phyloP scores from a whole-genome alignment of 2,113 vertebrate species.

The Empidonax alnorum region DNA sequence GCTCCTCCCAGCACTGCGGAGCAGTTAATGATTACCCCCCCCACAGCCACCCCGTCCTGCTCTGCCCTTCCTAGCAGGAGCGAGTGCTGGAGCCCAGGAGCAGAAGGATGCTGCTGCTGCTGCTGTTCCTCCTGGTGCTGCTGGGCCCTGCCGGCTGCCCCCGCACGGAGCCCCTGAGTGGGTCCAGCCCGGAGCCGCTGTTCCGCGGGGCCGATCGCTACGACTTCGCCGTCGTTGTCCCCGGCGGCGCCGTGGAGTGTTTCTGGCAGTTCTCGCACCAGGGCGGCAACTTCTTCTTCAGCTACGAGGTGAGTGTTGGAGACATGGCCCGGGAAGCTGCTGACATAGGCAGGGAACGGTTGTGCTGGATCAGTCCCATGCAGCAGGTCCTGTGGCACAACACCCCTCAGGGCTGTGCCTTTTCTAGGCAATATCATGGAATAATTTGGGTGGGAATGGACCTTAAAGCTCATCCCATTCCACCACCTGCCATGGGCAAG shows the following conservation, averaged over 20 bases:
- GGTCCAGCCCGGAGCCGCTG: slow-evolving; percentile 70
- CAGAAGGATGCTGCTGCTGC: slow-evolving; percentile 37
- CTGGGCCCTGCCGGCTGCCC: slow-evolving; percentile 45
- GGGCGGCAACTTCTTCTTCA: slow-evolving; percentile 87
- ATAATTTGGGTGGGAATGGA: not conserved
- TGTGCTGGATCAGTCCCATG: rapidly evolving
- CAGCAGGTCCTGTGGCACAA: not conserved
- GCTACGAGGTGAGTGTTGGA: slow-evolving; percentile 83
- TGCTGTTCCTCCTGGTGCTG: slow-evolving; percentile 29
- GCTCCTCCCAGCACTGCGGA: not conserved
- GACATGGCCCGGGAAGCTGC: rapidly evolving
- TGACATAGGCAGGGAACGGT: rapidly evolving
- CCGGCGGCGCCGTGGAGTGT: slow-evolving; percentile 76
- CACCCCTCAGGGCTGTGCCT: not conserved
- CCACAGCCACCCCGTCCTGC: rapidly evolving
- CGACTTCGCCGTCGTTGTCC: slow-evolving; percentile 86
- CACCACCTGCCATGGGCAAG: not conserved
- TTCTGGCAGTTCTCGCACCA: slow-evolving; percentile 92
- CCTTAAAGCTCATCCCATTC: not conserved
- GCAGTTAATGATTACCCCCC: slow-evolving; percentile 74
- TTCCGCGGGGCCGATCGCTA: slow-evolving; percentile 83
- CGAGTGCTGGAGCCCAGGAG: not conserved
- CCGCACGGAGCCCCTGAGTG: slow-evolving; percentile 39
- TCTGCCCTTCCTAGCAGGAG: not conserved
- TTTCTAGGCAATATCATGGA: not conserved